These are phyloP conservation scores for Cloeon dipterum DNA, from an alignment of 2,888 invertebrate species.

Conservation along the genomic window DNA sequence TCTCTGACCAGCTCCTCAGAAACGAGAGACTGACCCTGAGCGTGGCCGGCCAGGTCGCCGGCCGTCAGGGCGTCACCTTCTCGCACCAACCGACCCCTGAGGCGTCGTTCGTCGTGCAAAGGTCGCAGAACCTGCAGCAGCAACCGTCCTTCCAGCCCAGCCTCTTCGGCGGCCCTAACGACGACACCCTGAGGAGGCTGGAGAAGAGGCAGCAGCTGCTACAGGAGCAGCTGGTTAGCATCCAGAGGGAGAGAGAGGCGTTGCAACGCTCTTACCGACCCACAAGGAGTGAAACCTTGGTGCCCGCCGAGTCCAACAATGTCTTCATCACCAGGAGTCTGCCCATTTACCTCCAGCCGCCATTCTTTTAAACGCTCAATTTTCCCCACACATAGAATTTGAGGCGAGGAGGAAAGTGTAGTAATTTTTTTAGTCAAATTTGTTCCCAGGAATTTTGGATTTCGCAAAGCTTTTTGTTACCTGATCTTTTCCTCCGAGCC, in stretches of 20 bases:
- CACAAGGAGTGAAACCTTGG: conserved; percentile 11
- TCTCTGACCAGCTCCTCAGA: background rate
- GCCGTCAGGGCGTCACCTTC: conserved; percentile 14
- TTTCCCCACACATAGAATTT: no score
- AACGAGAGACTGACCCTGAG: background rate
- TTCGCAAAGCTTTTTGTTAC: no score
- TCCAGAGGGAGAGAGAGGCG: conserved; percentile 15
- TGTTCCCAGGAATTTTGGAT: no score
- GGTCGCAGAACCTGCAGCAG: conserved; percentile 7
- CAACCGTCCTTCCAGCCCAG: conserved; percentile 17
- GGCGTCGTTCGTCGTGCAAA: conserved; percentile 3
- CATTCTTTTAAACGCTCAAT: conserved; percentile 10
- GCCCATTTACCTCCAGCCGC: conserved; percentile 16
- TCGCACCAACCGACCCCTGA: conserved; percentile 15
- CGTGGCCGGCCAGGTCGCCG: background rate
- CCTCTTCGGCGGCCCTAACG: conserved; percentile 9
- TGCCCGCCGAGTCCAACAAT: conserved; percentile 25
- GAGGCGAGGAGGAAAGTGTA: no score
- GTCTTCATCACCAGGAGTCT: conserved; percentile 23
- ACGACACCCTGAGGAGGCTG: conserved; percentile 3
- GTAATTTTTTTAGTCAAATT: no score
- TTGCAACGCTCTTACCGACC: conserved; percentile 16
- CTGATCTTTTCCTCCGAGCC: no score
- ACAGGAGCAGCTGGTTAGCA: conserved; percentile 18
- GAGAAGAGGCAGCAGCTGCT: conserved; percentile 10